These are phyloP conservation scores for Porites divaricata DNA, from an alignment of 92 coral and sea anemone species.

Conservation along the genomic window DNA sequence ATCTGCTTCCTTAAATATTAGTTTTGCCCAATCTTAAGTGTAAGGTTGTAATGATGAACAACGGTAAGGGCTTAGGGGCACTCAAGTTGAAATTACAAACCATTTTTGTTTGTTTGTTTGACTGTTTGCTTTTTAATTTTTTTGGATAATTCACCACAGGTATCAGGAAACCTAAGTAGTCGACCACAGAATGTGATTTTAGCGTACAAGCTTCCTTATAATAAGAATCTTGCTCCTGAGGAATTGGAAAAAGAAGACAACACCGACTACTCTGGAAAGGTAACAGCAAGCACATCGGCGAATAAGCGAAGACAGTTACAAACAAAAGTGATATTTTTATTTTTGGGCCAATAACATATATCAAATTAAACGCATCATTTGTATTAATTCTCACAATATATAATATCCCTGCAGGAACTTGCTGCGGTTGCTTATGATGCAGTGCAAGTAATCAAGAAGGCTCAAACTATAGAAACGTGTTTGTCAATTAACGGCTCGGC, in stretches of 20 bases:
- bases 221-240: background rate
- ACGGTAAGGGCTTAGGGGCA: too few species aligned
- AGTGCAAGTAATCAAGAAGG: slow-evolving; percentile 15
- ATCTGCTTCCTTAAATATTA: too few species aligned
- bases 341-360: background rate
- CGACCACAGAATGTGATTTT: background rate
- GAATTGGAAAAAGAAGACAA: background rate
- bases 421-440: slow-evolving; percentile 37
- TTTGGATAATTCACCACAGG: background rate
- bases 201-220: slow-evolving; percentile 4
- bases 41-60: too few species aligned
- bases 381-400: too few species aligned
- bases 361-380: background rate
- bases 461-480: background rate
- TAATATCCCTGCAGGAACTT: slow-evolving; percentile 21
- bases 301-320: background rate
- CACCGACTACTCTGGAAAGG: background rate
- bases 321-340: too few species aligned
- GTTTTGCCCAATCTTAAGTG: too few species aligned
- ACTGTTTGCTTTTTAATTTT: too few species aligned
- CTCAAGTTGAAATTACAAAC: too few species aligned
- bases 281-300: background rate
- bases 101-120: too few species aligned
- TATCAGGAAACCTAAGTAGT: background rate
- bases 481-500: background rate